These are phyloP conservation scores for Melanotaenia duboulayi DNA, from an alignment of 2,113 vertebrate species.

Conservation along the genomic window DNA sequence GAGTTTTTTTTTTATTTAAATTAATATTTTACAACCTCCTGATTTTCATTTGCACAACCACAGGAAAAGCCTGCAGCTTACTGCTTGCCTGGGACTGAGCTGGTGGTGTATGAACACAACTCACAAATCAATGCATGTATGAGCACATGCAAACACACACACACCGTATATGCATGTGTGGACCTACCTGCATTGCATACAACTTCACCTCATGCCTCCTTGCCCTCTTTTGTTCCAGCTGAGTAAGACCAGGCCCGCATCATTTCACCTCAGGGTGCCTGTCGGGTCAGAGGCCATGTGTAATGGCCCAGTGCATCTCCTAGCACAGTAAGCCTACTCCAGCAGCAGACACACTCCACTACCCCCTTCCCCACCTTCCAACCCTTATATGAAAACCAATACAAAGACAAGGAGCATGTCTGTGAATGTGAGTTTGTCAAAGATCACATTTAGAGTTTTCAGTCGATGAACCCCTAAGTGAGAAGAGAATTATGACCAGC, in stretches of 20 bases:
- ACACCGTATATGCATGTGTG: constrained; percentile 40
- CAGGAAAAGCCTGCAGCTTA: constrained; percentile 71
- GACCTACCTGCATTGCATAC: constrained; percentile 17
- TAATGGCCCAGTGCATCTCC: constrained; percentile 85
- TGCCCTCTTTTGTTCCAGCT: constrained; percentile 77
- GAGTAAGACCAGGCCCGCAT: constrained; percentile 84
- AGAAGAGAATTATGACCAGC: constrained; percentile 1
- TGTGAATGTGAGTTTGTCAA: constrained; percentile 37
- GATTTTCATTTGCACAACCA: constrained; percentile 80
- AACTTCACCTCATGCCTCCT: constrained; percentile 58
- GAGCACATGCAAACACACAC: not conserved
- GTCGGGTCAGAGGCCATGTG: constrained; percentile 83
- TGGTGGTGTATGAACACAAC: constrained; percentile 22
- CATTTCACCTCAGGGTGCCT: constrained; percentile 86
- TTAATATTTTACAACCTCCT: constrained; percentile 64
- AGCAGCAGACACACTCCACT: constrained; percentile 81
- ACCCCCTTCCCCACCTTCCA: constrained; percentile 77
- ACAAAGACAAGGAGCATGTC: constrained; percentile 37
- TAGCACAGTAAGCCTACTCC: constrained; percentile 83
- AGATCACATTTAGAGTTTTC: constrained; percentile 47
- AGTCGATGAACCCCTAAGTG: constrained; percentile 37
- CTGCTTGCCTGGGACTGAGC: constrained; percentile 62
- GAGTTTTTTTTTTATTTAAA: constrained; percentile 75
- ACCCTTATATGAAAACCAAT: constrained; percentile 68
- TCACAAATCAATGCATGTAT: constrained; percentile 24